phyloP scores from a whole-genome alignment of 1,140 invertebrate species.

The Drosophila trapezifrons region DNA sequence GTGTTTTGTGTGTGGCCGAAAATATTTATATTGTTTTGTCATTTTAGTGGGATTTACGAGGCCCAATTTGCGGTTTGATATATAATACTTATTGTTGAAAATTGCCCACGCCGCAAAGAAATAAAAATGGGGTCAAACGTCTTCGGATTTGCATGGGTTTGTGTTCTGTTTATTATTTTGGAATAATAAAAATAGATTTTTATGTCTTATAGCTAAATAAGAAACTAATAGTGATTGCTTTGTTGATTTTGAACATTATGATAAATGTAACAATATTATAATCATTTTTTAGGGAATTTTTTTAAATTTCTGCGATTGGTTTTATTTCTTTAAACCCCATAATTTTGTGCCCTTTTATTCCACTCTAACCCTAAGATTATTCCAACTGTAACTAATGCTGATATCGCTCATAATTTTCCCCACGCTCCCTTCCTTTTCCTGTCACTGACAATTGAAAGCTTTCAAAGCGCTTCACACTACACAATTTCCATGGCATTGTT shows the following conservation, averaged over 20 bases:
- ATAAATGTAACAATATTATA: too few relatives aligned
- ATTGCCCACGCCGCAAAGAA: conserved; percentile 10
- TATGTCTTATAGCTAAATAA: too few relatives aligned
- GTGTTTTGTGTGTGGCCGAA: conserved; percentile 14
- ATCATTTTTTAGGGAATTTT: too few relatives aligned
- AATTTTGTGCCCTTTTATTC: background rate
- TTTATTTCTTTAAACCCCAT: too few relatives aligned
- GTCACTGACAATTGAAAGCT: conserved; percentile 20
- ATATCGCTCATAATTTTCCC: conserved; percentile 4
- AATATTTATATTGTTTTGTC: conserved; percentile 68
- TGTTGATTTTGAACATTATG: too few relatives aligned
- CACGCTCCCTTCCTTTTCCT: conserved; percentile 6
- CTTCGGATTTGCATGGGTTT: background rate
- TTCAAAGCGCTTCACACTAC: conserved; percentile 14
- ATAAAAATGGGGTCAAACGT: conserved; percentile 5
- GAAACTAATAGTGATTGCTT: too few relatives aligned
- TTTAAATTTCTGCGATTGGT: too few relatives aligned
- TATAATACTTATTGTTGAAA: conserved; percentile 22
- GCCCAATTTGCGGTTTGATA: conserved; percentile 50
- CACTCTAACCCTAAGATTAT: background rate
- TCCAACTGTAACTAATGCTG: conserved; percentile 12
- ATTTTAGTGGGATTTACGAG: conserved; percentile 59
- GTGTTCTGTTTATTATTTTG: too few relatives aligned
- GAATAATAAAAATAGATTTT: too few relatives aligned
- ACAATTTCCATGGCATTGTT: conserved; percentile 38